Evolutionary conservation across 2,888 invertebrate species (phyloP).

Genomic region (Himalopsyche japonica): DNA sequence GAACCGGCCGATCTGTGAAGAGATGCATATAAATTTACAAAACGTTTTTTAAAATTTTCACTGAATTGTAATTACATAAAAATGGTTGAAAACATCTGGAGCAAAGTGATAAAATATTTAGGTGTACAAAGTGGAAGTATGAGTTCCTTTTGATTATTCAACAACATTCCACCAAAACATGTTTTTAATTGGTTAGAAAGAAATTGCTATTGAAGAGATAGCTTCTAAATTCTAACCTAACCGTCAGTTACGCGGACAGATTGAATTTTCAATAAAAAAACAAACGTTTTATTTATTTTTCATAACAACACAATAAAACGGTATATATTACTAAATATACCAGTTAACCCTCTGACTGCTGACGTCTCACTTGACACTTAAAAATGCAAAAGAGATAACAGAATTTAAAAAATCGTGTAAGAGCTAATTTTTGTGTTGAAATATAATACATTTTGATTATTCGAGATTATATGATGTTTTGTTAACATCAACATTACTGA

Average conservation of each 20-base stretch:
- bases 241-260: background rate
- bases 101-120: background rate
- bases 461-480: no score
- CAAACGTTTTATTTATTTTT: background rate
- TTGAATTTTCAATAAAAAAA: background rate
- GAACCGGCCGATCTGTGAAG: no score
- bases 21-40: no score
- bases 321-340: no score
- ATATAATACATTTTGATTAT: no score
- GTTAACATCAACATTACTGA: no score
- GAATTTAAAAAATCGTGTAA: no score
- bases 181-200: conserved; percentile 33
- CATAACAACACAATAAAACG: background rate
- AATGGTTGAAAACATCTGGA: background rate
- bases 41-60: no score
- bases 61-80: background rate
- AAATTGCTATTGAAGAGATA: conserved; percentile 13
- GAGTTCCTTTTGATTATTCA: conserved; percentile 26
- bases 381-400: no score
- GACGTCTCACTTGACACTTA: no score
- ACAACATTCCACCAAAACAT: conserved; percentile 30
- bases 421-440: no score
- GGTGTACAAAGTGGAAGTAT: background rate
- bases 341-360: no score
- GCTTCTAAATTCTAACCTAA: background rate